Evolutionary conservation across 2,888 invertebrate genomes (phyloP), one percentile per base, ranked within the genome.

Genomic region (Drosophila aldrichi): DNA sequence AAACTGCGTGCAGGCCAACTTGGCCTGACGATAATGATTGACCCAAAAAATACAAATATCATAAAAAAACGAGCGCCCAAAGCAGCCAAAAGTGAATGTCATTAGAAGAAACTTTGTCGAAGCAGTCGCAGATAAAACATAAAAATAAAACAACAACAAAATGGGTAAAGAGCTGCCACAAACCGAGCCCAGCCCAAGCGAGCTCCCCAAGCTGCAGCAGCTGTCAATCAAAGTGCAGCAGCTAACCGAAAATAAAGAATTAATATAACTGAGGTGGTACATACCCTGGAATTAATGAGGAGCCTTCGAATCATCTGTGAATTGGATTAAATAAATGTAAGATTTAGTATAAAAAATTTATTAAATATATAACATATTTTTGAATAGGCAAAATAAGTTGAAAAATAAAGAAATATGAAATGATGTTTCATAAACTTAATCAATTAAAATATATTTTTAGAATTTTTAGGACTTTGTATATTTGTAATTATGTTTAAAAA

Each of bases 21-120:
- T 79, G 89, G 77, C 82, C 74, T 72, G 85, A 80, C 86, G 90
- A 87, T 89, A 87, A 89, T 87, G 86, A 82, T 85, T 87, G 86
- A 87, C 86, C 88, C 77, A 85, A 86, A 86, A 86, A 56, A 65
- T 36, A 18, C 41, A 12, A n/a, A 38, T 32, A 55, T 38, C n/a
- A 36, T 22, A 18, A 55, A 46, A 66, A 22, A 66, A 55, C n/a
- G n/a, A 55, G 52, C 77, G 71, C 49, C 75, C 77, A 49, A 43
- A 65, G 77, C 77, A 67, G 70, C 65, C 52, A 76, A 81, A 85
- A 79, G 77, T 85, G 88, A 87, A 87, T 85, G 89, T 89, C 89
- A 85, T 85, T 85, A 85, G 84, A 87, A 70, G 63, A 70, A 76
- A 79, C 73, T 77, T 80, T 82, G 80, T 75, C 70, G 73, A 72